Conservation (phyloP, 2,113 vertebrate genomes). For the Herpailurus yagouaroundi region DNA sequence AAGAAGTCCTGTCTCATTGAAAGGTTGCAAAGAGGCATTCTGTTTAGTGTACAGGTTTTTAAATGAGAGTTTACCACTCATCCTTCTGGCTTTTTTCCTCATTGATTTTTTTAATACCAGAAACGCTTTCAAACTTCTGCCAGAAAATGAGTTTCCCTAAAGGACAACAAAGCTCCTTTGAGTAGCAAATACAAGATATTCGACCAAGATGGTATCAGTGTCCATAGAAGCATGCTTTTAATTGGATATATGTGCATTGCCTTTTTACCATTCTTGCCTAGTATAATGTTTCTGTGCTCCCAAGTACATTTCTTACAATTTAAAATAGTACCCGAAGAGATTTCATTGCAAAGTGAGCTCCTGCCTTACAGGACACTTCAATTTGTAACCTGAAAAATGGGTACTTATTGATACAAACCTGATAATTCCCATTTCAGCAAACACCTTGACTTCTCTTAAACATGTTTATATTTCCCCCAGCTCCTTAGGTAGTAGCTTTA, state of each 20-base stretch:
- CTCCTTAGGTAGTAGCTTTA: neutral
- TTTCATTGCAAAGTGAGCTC: neutral
- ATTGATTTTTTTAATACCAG: conserved; percentile 64
- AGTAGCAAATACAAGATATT: conserved; percentile 20
- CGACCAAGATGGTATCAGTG: neutral
- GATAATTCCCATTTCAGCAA: neutral
- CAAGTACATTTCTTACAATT: neutral
- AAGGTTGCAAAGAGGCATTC: conserved; percentile 38
- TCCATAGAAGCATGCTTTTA: conserved; percentile 26
- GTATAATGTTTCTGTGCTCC: neutral
- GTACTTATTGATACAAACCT: neutral
- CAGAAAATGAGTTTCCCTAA: conserved; percentile 56
- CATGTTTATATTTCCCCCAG: neutral
- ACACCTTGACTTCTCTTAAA: neutral
- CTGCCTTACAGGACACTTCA: neutral
- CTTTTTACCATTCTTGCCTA: neutral
- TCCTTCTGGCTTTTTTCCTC: conserved; percentile 32
- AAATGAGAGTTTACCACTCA: conserved; percentile 58
- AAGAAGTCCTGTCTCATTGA: conserved; percentile 38
- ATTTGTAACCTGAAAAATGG: conserved; percentile 13
- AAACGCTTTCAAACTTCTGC: conserved; percentile 59
- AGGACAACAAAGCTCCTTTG: conserved; percentile 47
- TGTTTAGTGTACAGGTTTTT: neutral
- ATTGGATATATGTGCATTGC: neutral
- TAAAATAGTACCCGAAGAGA: neutral